Conservation (phyloP, 2,797 vertebrate species). For the Chiloscyllium punctatum region DNA sequence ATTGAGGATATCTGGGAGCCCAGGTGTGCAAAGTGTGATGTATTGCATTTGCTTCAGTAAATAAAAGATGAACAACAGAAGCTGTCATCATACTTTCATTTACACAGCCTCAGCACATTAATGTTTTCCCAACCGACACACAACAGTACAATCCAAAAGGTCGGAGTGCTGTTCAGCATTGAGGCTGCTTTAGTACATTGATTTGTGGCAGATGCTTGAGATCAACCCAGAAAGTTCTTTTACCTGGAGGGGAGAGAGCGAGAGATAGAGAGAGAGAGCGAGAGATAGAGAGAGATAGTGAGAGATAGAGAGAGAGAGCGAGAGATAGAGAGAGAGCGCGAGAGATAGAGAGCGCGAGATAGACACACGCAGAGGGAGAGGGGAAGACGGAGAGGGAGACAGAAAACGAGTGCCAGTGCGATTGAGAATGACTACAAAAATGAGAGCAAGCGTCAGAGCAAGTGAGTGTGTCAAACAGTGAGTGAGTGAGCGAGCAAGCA, state of each 20-base stretch:
- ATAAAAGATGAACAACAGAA: background rate
- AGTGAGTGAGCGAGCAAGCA: too few species aligned
- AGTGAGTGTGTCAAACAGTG: too few species aligned
- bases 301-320: too few species aligned
- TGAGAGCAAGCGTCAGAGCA: too few species aligned
- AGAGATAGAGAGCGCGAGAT: too few species aligned
- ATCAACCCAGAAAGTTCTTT: background rate
- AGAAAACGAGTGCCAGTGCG: too few species aligned
- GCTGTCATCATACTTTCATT: background rate
- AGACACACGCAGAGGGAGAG: too few species aligned
- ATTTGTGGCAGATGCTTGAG: background rate
- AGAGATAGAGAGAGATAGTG: too few species aligned
- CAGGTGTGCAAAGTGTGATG: background rate
- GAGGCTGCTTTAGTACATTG: background rate
- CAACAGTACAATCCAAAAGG: background rate
- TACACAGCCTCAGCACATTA: background rate
- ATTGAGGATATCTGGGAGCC: background rate
- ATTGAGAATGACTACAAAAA: too few species aligned
- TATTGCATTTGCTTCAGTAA: background rate
- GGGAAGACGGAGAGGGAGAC: too few species aligned
- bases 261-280: too few species aligned
- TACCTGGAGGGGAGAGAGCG: background rate
- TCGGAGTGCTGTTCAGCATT: background rate
- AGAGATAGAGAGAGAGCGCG: too few species aligned
- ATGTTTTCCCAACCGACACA: background rate